Conservation (phyloP, 2,113 vertebrate species). For the Machaerirhynchus nigripectus region DNA sequence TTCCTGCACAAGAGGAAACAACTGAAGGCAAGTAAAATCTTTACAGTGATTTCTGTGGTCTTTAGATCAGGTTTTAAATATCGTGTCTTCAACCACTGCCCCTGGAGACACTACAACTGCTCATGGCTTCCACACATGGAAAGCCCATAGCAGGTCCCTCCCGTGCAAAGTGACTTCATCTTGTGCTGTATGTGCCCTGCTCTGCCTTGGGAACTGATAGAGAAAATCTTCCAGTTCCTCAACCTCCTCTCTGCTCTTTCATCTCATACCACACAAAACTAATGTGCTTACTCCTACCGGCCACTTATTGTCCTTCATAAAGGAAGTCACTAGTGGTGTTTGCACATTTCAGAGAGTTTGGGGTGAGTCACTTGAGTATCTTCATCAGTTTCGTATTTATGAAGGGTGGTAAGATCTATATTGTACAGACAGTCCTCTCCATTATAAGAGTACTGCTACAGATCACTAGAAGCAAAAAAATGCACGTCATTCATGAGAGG, state of each 20-base stretch:
- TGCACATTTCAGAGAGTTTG: not conserved
- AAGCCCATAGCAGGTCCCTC: not conserved
- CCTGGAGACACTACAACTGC: not conserved
- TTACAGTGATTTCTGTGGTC: not conserved
- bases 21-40: not conserved
- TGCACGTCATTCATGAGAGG: not conserved
- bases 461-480: not conserved
- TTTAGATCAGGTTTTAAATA: not conserved
- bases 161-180: not conserved
- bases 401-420: not conserved
- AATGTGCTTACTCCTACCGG: not conserved
- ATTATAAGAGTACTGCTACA: not conserved
- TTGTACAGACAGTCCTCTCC: not conserved
- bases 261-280: not conserved
- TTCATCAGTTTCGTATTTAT: not conserved
- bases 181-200: not conserved
- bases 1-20: not conserved
- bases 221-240: not conserved
- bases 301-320: not conserved
- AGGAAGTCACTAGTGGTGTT: not conserved
- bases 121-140: not conserved
- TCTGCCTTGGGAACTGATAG: not conserved
- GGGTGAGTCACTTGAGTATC: not conserved
- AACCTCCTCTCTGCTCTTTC: not conserved
- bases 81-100: not conserved